Base-by-base conservation (phyloP, 1,140 invertebrate genomes). In the Drosophila simulans region DNA sequence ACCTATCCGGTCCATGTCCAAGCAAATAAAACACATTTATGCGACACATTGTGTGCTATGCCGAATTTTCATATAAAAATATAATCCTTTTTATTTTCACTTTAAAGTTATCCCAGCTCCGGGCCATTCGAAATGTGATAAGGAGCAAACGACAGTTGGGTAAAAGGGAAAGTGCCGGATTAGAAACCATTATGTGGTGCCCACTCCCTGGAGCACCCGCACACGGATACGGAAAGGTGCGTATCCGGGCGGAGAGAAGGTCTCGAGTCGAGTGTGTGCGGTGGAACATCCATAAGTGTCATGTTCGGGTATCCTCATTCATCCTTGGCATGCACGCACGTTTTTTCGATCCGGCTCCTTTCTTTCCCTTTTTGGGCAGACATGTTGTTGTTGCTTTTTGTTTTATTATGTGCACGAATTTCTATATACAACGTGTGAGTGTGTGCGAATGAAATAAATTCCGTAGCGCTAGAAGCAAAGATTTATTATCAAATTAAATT, bases 401-500 rank as follows among this genome's bases (percentile, higher is more conserved):
- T 90, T 84, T 90, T 90, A 81, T 91, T 91, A 91, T 91, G 84
- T 91, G 89, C 89, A 80, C 89, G 80, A 83, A 83, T 84, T 82
- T 91, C 78, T 84, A 88, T 83, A 83, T 72, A 72, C 46, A 74
- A 69, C 78, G 56, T 64, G 48, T 80, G 72, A 71, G 64, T 70
- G 78, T 71, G 74, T 85, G 86, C 75, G 84, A 80, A 75, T 83
- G 76, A 91, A 91, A 91, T 91, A 91, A 91, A 91, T 91, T 91
- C 90, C 84, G 84, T 90, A 91, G 89, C 88, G 89, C 91, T 92
- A 92, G 91, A 90, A 92, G 89, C 79, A 88, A 91, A 92, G 91
- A 92, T 92, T 92, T 92, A 92, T 92, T 92, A 92, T 91, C 91
- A 92, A 92, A 92, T 92, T 92, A 92, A 92, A 92, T 92, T 92